Conservation (phyloP, 2,888 invertebrate genomes). For the Chymomyza caudatula region DNA sequence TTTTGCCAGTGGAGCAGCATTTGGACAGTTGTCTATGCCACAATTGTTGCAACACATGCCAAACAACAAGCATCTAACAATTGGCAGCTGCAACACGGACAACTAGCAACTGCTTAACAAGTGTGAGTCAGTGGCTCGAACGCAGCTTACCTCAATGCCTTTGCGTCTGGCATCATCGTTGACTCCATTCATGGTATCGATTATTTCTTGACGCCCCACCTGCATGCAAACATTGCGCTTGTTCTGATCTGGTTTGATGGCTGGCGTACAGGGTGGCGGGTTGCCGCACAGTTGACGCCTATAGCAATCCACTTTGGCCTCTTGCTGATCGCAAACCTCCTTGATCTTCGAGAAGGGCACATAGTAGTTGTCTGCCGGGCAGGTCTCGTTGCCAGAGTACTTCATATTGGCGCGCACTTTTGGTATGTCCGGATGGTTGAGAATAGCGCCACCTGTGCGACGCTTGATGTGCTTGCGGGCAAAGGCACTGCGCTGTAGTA, state of each 20-base stretch:
- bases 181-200: constrained; percentile 71
- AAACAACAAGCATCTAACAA: background rate
- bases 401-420: constrained; percentile 76
- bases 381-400: constrained; percentile 74
- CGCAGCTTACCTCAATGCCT: constrained; percentile 75
- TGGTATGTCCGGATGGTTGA: constrained; percentile 71
- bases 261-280: constrained; percentile 25
- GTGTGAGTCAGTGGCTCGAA: too few species aligned
- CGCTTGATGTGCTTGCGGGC: constrained; percentile 61
- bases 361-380: constrained; percentile 62
- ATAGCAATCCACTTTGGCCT: constrained; percentile 65
- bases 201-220: constrained; percentile 72
- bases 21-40: constrained; percentile 10
- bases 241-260: constrained; percentile 47
- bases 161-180: constrained; percentile 70
- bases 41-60: background rate
- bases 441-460: constrained; percentile 54
- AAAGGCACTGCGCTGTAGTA: constrained; percentile 44
- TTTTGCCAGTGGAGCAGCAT: background rate
- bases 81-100: background rate
- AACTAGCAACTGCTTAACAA: background rate
- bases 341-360: constrained; percentile 72
- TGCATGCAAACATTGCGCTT: constrained; percentile 74
- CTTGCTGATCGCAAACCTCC: constrained; percentile 53
- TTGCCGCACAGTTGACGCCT: constrained; percentile 56